Percentiles rank a stretch among this genome's conserved stretches.
Conservation (phyloP, 2,888 invertebrate genomes). For the Cataglyphis altisquamis region DNA sequence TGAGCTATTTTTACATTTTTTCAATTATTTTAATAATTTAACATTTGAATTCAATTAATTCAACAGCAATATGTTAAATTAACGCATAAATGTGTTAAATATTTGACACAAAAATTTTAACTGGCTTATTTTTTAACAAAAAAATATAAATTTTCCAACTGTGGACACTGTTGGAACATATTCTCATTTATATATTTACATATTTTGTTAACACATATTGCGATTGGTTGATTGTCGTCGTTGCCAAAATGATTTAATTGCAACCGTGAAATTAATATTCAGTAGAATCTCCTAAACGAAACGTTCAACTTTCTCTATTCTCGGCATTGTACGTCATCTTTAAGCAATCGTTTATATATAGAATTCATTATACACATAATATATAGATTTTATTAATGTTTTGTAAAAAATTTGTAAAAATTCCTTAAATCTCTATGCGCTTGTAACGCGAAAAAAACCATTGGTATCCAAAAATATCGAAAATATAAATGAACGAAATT, state of each 20-base stretch:
- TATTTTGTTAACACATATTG: conserved; percentile 35
- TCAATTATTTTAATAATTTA: too few species aligned
- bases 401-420: neutral
- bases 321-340: neutral
- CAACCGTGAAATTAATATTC: neutral
- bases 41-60: too few species aligned
- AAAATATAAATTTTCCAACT: too few species aligned
- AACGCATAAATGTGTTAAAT: too few species aligned
- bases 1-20: too few species aligned
- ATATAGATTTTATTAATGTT: neutral
- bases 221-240: conserved; percentile 31
- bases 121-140: too few species aligned
- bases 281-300: neutral
- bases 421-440: neutral
- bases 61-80: too few species aligned
- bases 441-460: neutral
- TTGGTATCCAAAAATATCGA: neutral
- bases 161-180: neutral
- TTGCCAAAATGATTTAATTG: neutral
- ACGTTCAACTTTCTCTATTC: neutral
- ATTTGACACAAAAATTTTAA: too few species aligned
- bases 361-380: neutral
- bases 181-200: conserved; percentile 24
- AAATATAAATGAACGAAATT: neutral
- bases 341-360: neutral